Base-by-base conservation (phyloP, 1,140 invertebrate species). In the Bursaphelenchus mucronatus region DNA sequence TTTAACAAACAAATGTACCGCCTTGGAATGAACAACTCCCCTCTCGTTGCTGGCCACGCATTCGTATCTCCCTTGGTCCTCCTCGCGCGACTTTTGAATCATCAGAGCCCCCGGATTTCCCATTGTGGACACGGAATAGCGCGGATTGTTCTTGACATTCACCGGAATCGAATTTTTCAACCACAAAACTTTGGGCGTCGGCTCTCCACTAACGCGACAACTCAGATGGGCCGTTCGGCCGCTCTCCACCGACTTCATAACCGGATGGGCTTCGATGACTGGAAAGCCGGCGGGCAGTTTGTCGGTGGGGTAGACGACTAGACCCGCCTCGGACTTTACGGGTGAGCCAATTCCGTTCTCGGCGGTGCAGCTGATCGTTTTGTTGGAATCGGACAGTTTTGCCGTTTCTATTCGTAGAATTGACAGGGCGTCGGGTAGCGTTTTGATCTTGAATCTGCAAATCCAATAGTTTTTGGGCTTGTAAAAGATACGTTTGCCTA, bases 341-440 rank as follows among this genome's bases (percentile, higher is more conserved):
- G 91, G 90, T 83, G 94, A 92, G 1, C 92, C 93, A 9, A 92
- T 90, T 21, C 92, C 90, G 84, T 97, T 97, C 83, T 96, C 92
- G 0, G 93, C 94, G 55, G 94, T 87, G 82, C 94, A 97, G 82
- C 96, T 93, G 84, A 94, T 97, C 1, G 87, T 88, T 41, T 90
- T 89, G 81, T 93, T 90, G 81, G 95, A 91, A 59, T 91, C 86
- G 13, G 84, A 85, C 15, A 87, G 84, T 66, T 89, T 87, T 10
- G 93, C 91, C 0, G 91, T 90, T 78, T 96, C 92, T 71, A 97
- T 96, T 67, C 94, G 85, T 39, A 97, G 86, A 68, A 94, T 87
- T 13, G 74, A 76, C 11, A 79, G 89, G 50, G 89, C 87, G 58
- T 90, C 90, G 5, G 85, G 82, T 66, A 84, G 79, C 13, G 82